Evolutionary conservation across 2,888 invertebrate species (phyloP).

Genomic region (Tiliacea citrago): DNA sequence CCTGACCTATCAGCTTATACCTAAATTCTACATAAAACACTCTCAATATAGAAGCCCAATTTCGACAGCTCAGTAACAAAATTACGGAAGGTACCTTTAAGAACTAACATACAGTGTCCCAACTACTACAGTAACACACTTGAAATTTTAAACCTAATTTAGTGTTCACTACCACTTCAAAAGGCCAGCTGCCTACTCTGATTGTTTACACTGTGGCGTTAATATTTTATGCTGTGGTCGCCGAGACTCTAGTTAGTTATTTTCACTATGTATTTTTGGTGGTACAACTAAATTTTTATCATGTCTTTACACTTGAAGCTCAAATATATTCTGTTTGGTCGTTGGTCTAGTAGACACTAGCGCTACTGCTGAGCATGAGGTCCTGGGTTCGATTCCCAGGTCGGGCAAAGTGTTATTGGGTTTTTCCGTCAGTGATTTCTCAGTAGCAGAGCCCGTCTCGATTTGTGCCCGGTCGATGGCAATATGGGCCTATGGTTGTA

Average conservation of each 20-base stretch:
- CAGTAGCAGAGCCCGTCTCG: no score
- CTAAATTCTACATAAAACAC: not conserved
- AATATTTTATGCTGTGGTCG: constrained; percentile 57
- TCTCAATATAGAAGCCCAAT: not conserved
- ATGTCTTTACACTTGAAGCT: not conserved
- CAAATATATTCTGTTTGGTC: not conserved
- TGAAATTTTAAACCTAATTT: constrained; percentile 67
- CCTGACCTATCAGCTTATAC: not conserved
- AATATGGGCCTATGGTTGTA: no score
- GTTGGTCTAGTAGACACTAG: no score
- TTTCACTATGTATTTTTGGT: constrained; percentile 31
- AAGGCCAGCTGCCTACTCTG: constrained; percentile 39
- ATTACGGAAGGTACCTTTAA: constrained; percentile 11
- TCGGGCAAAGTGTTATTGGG: no score
- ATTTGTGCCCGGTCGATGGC: no score
- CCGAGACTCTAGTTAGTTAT: constrained; percentile 18
- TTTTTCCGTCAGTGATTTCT: no score
- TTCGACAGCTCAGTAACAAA: constrained; percentile 1
- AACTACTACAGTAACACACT: constrained; percentile 31
- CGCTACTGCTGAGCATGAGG: no score
- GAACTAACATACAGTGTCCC: constrained; percentile 13
- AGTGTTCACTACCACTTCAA: constrained; percentile 46
- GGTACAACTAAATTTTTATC: not conserved
- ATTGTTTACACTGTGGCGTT: constrained; percentile 56
- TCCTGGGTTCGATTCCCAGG: no score